These are phyloP conservation scores for Drosophila obscura DNA, from an alignment of 1,140 invertebrate species.

Conservation along the genomic window DNA sequence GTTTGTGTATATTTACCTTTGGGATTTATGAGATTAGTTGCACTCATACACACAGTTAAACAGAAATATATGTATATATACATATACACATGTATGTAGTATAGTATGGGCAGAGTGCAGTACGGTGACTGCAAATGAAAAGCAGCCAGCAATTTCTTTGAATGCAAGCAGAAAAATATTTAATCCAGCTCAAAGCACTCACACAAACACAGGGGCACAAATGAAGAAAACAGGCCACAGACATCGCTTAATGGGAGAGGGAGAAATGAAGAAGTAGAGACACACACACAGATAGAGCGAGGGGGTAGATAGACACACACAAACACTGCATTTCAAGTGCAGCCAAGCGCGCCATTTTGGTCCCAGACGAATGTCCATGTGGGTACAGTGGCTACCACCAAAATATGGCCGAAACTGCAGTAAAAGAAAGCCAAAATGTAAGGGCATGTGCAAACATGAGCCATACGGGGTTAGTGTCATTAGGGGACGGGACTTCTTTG, in stretches of 20 bases:
- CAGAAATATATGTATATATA: neutral
- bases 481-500: no score
- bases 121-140: constrained; percentile 72
- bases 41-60: constrained; percentile 23
- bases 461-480: no score
- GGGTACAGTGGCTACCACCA: constrained; percentile 19
- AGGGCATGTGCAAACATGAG: no score
- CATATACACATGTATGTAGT: constrained; percentile 1
- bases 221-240: constrained; percentile 20
- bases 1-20: constrained; percentile 79
- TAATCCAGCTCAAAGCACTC: constrained; percentile 69
- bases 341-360: constrained; percentile 60
- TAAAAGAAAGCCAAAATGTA: no score
- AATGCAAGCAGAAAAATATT: constrained; percentile 71
- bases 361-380: constrained; percentile 54
- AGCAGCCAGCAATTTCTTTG: constrained; percentile 66
- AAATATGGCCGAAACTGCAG: neutral
- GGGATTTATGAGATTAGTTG: constrained; percentile 80
- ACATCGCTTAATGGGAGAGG: neutral
- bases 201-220: constrained; percentile 9
- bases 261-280: constrained; percentile 11
- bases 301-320: neutral
- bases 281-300: constrained; percentile 19
- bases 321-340: constrained; percentile 64
- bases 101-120: constrained; percentile 8